phyloP scores from a whole-genome alignment of 2,888 invertebrate species.

The Polymixis flavicincta region DNA sequence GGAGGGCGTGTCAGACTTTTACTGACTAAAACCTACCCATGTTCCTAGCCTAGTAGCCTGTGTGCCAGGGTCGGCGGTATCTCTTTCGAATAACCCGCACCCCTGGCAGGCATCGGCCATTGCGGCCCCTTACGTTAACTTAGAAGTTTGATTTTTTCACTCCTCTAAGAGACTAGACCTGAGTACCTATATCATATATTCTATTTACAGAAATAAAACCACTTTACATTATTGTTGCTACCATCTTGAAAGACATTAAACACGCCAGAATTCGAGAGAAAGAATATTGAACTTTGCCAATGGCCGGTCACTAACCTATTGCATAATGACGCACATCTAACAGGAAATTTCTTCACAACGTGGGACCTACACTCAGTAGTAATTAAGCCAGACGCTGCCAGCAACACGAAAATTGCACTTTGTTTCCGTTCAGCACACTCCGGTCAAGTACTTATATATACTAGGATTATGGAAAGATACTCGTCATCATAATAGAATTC shows the following conservation, averaged over 20 bases:
- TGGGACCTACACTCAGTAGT: background rate
- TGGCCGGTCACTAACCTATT: conserved; percentile 11
- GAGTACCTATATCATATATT: too few relatives aligned
- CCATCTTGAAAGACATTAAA: background rate
- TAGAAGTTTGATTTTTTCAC: too few relatives aligned
- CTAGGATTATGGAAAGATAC: background rate
- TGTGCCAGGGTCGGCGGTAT: too few relatives aligned
- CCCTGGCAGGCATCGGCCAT: too few relatives aligned
- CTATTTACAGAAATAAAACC: background rate
- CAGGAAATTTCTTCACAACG: conserved; percentile 8
- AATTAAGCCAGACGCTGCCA: conserved; percentile 16
- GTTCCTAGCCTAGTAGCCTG: too few relatives aligned
- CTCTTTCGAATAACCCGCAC: too few relatives aligned
- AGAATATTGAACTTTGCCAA: background rate
- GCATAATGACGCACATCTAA: background rate
- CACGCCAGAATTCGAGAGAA: background rate
- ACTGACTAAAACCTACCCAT: too few relatives aligned
- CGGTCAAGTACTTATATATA: background rate
- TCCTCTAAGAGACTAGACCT: too few relatives aligned
- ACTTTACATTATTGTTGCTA: too few relatives aligned
- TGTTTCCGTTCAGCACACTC: background rate
- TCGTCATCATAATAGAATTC: background rate
- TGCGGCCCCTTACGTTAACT: too few relatives aligned
- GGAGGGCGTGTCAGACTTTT: too few relatives aligned
- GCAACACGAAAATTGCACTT: conserved; percentile 36